phyloP scores from a whole-genome alignment of 1,140 invertebrate species.

The Musca vetustissima region DNA sequence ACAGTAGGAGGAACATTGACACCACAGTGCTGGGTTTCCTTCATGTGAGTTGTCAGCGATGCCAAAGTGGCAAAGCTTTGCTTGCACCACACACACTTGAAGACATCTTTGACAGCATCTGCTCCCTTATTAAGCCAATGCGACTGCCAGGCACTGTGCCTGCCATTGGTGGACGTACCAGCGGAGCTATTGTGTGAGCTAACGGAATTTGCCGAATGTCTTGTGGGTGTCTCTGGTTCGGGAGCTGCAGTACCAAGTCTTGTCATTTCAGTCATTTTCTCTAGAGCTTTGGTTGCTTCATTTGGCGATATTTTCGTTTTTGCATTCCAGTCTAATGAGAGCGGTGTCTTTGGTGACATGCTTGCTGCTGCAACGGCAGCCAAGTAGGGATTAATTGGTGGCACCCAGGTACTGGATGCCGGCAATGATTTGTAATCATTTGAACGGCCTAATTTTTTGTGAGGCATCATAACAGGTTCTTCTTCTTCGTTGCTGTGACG shows the following conservation, averaged over 20 bases:
- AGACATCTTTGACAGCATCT: conserved; percentile 89
- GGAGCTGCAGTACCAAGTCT: conserved; percentile 64
- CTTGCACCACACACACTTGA: conserved; percentile 96
- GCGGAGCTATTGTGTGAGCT: conserved; percentile 38
- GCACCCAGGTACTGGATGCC: conserved; percentile 72
- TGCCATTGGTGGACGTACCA: conserved; percentile 59
- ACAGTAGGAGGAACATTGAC: conserved; percentile 68
- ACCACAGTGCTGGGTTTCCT: conserved; percentile 90
- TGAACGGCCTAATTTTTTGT: conserved; percentile 66
- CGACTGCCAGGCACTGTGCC: conserved; percentile 89
- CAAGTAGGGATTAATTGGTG: conserved; percentile 78
- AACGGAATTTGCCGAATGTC: conserved; percentile 33
- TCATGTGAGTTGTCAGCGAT: conserved; percentile 92
- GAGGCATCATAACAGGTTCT: conserved; percentile 63
- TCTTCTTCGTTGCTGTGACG: conserved; percentile 58
- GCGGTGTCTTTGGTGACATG: conserved; percentile 64
- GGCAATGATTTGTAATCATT: conserved; percentile 57
- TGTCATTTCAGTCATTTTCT: conserved; percentile 89
- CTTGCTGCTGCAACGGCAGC: conserved; percentile 75
- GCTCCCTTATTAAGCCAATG: conserved; percentile 93
- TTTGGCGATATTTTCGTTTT: conserved; percentile 65
- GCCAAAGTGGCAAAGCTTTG: conserved; percentile 88
- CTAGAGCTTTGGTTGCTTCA: conserved; percentile 82
- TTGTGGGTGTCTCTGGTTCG: conserved; percentile 57
- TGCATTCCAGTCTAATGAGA: conserved; percentile 71